These are phyloP conservation scores for Teleiodes luculella DNA, from an alignment of 2,888 invertebrate species.

Conservation along the genomic window DNA sequence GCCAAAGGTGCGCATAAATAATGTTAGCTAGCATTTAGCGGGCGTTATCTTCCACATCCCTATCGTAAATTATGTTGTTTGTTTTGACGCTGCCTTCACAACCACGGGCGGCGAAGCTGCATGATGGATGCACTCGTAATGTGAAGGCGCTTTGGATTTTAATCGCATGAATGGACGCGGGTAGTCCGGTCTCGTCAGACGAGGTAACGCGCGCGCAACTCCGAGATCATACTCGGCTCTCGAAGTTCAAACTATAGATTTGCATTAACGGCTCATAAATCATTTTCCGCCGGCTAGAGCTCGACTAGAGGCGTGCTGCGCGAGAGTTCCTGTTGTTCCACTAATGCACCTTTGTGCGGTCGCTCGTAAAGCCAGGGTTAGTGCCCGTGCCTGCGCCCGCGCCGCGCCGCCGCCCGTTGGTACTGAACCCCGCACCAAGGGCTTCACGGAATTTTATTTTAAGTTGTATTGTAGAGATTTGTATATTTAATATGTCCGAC, in stretches of 20 bases:
- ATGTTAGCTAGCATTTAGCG: background rate
- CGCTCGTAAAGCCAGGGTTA: slow-evolving; percentile 46
- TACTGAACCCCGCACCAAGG: slow-evolving; percentile 30
- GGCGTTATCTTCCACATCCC: slow-evolving; percentile 2
- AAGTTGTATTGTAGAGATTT: slow-evolving; percentile 21
- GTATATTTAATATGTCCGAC: background rate
- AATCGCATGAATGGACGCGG: slow-evolving; percentile 43
- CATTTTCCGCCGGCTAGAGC: slow-evolving; percentile 50
- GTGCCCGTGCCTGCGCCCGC: slow-evolving; percentile 5
- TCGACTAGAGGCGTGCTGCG: slow-evolving; percentile 35
- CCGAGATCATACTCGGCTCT: slow-evolving; percentile 43
- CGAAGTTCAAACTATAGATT: slow-evolving; percentile 58
- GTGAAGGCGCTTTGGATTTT: slow-evolving; percentile 43
- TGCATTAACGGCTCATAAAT: slow-evolving; percentile 67
- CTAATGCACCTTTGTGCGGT: slow-evolving; percentile 61
- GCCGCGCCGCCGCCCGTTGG: slow-evolving; percentile 32
- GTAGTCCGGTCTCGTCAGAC: slow-evolving; percentile 42
- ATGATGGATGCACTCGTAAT: slow-evolving; percentile 44
- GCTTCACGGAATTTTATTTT: slow-evolving; percentile 34
- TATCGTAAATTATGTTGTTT: slow-evolving; percentile 17
- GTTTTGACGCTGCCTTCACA: slow-evolving; percentile 14
- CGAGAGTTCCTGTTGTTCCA: slow-evolving; percentile 58
- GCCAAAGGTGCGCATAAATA: slow-evolving; percentile 4
- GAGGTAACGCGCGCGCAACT: slow-evolving; percentile 30
- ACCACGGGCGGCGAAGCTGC: slow-evolving; percentile 20